phyloP scores from a whole-genome alignment of 2,888 invertebrate genomes.

The Bembecia ichneumoniformis region DNA sequence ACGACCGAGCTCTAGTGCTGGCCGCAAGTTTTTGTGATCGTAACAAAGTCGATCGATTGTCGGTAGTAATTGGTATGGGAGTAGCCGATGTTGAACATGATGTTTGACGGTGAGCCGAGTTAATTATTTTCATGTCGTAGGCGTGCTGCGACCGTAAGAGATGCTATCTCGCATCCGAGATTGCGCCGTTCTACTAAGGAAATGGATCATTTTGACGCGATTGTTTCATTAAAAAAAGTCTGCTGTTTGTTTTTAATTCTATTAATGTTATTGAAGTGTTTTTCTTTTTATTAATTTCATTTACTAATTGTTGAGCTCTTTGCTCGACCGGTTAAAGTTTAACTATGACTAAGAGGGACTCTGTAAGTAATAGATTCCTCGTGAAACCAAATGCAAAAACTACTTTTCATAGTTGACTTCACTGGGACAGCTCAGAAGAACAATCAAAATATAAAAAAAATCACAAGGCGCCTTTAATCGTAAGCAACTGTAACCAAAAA shows the following conservation, averaged over 20 bases:
- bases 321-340: too few relatives aligned
- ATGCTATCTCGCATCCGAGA: constrained; percentile 49
- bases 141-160: constrained; percentile 43
- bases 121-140: constrained; percentile 70
- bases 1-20: constrained; percentile 47
- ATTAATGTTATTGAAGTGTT: too few relatives aligned
- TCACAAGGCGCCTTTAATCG: too few relatives aligned
- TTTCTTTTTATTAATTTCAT: too few relatives aligned
- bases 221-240: constrained; percentile 31
- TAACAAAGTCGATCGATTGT: constrained; percentile 43
- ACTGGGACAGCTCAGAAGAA: too few relatives aligned
- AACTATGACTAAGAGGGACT: too few relatives aligned
- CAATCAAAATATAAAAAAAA: too few relatives aligned
- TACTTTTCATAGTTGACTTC: too few relatives aligned
- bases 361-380: too few relatives aligned
- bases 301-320: too few relatives aligned
- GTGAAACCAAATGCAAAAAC: too few relatives aligned
- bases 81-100: constrained; percentile 66
- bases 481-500: too few relatives aligned
- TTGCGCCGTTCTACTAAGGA: constrained; percentile 42
- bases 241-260: constrained; percentile 27
- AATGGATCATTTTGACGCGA: constrained; percentile 47
- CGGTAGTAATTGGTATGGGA: constrained; percentile 69
- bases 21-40: constrained; percentile 45
- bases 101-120: constrained; percentile 60